Percentiles rank a stretch among this genome's conserved stretches.
Evolutionary conservation across 2,888 invertebrate species (phyloP).

Genomic region (Drosophila niveifrons): DNA sequence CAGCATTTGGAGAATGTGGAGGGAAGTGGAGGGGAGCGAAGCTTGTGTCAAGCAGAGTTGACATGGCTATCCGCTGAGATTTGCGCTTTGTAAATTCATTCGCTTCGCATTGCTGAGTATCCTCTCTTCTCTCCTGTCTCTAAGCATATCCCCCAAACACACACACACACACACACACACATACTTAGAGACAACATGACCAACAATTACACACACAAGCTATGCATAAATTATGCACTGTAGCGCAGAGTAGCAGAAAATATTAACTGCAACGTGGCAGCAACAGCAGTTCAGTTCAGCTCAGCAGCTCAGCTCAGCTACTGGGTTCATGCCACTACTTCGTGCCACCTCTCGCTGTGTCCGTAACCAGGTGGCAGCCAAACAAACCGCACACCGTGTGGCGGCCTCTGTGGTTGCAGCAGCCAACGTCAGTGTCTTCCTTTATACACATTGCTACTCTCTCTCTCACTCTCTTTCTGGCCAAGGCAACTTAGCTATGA

Average conservation of each 20-base stretch:
- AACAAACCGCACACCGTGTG: constrained; percentile 73
- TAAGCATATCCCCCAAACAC: constrained; percentile 41
- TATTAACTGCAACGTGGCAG: constrained; percentile 70
- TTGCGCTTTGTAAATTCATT: constrained; percentile 69
- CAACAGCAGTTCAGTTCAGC: no score
- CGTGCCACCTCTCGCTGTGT: constrained; percentile 10
- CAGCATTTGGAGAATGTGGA: constrained; percentile 41
- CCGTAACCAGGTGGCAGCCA: constrained; percentile 65
- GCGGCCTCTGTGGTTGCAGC: constrained; percentile 46
- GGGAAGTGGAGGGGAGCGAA: constrained; percentile 10
- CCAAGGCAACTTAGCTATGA: constrained; percentile 11
- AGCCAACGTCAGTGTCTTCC: constrained; percentile 31
- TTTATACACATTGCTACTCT: constrained; percentile 9
- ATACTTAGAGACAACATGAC: constrained; percentile 27
- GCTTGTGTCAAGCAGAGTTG: constrained; percentile 60
- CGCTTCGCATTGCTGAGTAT: constrained; percentile 15
- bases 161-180: constrained; percentile 32
- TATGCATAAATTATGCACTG: constrained; percentile 77
- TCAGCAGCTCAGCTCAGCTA: constrained; percentile 9
- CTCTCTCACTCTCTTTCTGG: not conserved
- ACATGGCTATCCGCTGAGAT: constrained; percentile 67
- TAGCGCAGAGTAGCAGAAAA: constrained; percentile 74
- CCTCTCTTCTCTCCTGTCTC: constrained; percentile 41
- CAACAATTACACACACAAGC: constrained; percentile 55
- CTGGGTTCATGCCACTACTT: constrained; percentile 12